These are phyloP conservation scores for Manis javanica DNA, from an alignment of 2,797 vertebrate genomes.

Conservation along the genomic window DNA sequence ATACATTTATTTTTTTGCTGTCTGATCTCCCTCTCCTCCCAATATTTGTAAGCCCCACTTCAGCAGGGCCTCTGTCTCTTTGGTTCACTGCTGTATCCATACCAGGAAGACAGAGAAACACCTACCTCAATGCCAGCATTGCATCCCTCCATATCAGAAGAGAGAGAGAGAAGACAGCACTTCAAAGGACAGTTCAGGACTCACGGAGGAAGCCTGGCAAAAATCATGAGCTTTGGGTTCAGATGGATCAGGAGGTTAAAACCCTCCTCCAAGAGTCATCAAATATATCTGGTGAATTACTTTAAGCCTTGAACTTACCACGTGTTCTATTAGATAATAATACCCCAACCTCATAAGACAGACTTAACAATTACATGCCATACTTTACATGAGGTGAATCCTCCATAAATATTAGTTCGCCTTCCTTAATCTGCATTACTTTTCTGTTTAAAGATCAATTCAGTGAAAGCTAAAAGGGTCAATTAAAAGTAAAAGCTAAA, in stretches of 20 bases:
- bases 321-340: not conserved
- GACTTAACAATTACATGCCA: not conserved
- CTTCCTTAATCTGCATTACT: not conserved
- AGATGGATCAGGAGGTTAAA: not conserved
- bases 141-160: not conserved
- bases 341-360: not conserved
- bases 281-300: not conserved
- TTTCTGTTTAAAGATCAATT: not conserved
- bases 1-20: not conserved
- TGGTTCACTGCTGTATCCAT: not conserved
- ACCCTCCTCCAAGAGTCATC: not conserved
- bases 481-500: constrained; percentile 29
- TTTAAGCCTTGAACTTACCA: not conserved
- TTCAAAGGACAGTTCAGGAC: not conserved
- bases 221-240: not conserved
- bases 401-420: not conserved
- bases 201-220: not conserved
- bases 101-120: not conserved
- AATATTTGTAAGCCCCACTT: not conserved
- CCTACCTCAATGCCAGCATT: not conserved
- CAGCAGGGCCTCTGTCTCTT: not conserved
- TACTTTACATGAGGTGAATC: not conserved
- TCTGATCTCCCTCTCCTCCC: not conserved
- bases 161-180: not conserved
- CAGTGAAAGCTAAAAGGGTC: too few species aligned